Base-by-base conservation (phyloP, 2,888 invertebrate species). In the Alcis repandata region DNA sequence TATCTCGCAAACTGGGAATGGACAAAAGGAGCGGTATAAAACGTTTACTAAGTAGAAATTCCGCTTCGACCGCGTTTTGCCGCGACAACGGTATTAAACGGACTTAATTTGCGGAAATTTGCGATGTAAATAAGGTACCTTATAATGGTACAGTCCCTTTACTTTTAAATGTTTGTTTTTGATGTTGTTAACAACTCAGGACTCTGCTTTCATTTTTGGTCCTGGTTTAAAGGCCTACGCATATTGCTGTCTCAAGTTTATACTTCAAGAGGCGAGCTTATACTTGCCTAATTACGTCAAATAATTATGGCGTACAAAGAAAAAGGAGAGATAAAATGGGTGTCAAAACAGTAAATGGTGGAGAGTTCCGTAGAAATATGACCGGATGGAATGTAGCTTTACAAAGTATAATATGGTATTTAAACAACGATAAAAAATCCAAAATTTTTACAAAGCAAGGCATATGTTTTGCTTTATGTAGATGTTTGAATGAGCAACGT, bases 101-200 rank as follows among this genome's bases (percentile, higher is more conserved):
- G 76, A 76, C 79, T 79, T 78, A 83, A 81, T 83, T 82, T 82
- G 75, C 70, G 72, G 72, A 73, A 75, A 75, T 79, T 83, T 70
- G 77, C 73, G 74, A 78, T 79, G 80, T 79, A 80, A 83, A 84
- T 80, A 79, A 79, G 75, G 48, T 56, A 45, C 45, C 36, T 20
- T 54, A 54, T 40, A 52, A 63, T 53, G 58, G 22, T 45, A 32
- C 40, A 58, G 46, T 46, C 15, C 46, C 10, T 58, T 53, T 45
- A 17, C 27, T 43, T 43, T 43, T 75, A 77, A 80, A 79, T 75
- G 77, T 72, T 78, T 59, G n/a, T 41, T 59, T 54, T 49, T 43
- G 46, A 52, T 49, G 59, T 54, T 56, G 54, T 59, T 52, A 49
- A 65, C 56, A 60, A 60, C 22, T n/a, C 59, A 20, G 45, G 33